These are phyloP conservation scores for Mus spicilegus DNA, from an alignment of 2,113 vertebrate species.

Conservation along the genomic window DNA sequence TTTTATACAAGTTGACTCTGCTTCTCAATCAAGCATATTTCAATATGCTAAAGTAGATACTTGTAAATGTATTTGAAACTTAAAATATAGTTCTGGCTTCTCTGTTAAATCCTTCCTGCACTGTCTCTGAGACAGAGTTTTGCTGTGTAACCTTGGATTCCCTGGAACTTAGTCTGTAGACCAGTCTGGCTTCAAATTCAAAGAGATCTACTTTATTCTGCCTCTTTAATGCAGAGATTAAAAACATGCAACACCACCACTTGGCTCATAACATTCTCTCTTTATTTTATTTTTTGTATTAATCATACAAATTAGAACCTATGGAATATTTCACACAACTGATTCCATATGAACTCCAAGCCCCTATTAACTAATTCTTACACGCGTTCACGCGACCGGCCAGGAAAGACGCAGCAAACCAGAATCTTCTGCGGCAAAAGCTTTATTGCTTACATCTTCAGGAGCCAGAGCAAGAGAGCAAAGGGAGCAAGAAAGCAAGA, in stretches of 20 bases:
- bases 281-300: background rate
- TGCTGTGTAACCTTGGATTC: background rate
- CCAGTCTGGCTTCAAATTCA: background rate
- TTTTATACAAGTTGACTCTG: background rate
- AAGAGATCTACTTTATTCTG: background rate
- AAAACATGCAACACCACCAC: background rate
- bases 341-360: background rate
- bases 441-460: no score
- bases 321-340: background rate
- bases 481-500: no score
- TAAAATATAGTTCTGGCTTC: background rate
- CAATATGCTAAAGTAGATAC: background rate
- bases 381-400: no score
- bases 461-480: no score
- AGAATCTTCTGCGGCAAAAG: no score
- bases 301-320: background rate
- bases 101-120: background rate
- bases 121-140: background rate
- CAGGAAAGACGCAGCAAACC: no score
- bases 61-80: background rate
- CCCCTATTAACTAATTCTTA: background rate
- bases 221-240: background rate
- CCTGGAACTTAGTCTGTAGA: background rate
- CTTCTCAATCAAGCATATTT: background rate
- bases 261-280: background rate